Percentiles rank a stretch among this genome's conserved stretches.
These are phyloP conservation scores for Sabellastarte sp. DNA, from an alignment of 2,888 invertebrate species.

Conservation along the genomic window DNA sequence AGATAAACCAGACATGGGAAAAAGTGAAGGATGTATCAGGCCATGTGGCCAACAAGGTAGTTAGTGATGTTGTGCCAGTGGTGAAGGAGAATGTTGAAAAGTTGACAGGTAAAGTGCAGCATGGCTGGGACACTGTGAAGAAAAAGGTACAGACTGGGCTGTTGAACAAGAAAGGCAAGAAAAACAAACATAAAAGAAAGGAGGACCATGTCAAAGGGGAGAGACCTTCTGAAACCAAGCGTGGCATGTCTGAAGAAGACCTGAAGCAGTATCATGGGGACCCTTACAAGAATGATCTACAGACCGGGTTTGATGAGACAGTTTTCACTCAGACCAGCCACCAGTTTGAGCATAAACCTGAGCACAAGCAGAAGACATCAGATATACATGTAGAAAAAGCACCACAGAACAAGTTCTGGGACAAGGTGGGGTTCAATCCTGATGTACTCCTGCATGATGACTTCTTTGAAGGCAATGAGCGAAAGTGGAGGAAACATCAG, in stretches of 20 bases:
- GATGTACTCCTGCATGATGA: conserved; percentile 25
- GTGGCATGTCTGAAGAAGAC: background rate
- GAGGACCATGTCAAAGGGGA: background rate
- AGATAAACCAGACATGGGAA: conserved; percentile 15
- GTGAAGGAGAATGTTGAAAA: conserved; percentile 8
- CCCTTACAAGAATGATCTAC: background rate
- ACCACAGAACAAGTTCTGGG: conserved; percentile 26
- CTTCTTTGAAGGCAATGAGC: conserved; percentile 25
- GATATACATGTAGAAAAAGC: conserved; percentile 7
- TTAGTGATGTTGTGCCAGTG: conserved; percentile 6
- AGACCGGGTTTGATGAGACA: background rate
- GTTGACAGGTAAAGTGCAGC: conserved; percentile 7
- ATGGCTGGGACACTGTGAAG: conserved; percentile 8
- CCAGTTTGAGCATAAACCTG: conserved; percentile 17
- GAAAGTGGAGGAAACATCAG: conserved; percentile 25
- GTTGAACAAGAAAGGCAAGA: background rate
- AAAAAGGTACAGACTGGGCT: conserved; percentile 5
- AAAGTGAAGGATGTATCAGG: conserved; percentile 10
- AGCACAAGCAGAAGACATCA: conserved; percentile 21
- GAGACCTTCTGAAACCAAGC: background rate
- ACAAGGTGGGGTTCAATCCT: conserved; percentile 16
- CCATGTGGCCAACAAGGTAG: conserved; percentile 2
- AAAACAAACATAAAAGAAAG: background rate
- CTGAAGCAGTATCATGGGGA: background rate
- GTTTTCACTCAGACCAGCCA: background rate